Evolutionary conservation across 2,113 vertebrate species (phyloP), one percentile per base, ranked within the genome.

Genomic region (Pseudorectes ferrugineus): DNA sequence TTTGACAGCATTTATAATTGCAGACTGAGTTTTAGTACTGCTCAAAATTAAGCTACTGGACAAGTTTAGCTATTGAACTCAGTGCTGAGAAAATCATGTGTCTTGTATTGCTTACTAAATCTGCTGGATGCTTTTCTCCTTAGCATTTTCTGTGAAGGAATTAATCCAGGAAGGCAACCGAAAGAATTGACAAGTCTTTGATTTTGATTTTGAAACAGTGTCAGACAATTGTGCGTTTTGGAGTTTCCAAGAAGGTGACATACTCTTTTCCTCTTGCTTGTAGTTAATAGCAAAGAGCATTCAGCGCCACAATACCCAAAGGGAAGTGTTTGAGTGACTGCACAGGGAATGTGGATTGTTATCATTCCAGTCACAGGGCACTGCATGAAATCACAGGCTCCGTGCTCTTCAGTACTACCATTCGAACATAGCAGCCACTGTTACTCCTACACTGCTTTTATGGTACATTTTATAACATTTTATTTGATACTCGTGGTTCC

Each of bases 341-440:
- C 71, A 40, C 62, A 55, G 85, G 92, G 88, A 79, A 82, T 67
- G 85, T 89, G 85, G 59, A 84, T 95, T 92, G 85, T 95, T 96
- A 86, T 85, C 79, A 93, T 96, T 96, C 95, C 89, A 95, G 85
- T 95, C 95, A 95, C 93, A 95, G 93, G 94, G 81, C 46, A 48
- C 72, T 91, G 91, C 62, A 54, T 7, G 82, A 82, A 89, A 94
- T 94, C 89, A 85, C 78, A 61, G 77, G 35, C 89, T 94, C 65
- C 70, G 73, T 75, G 74, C 57, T 95, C 77, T 54, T 92, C 91
- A 76, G 33, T 82, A 24, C 79, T 91, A 80, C 83, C 73, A 77
- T 77, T 82, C 18, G 66, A 96, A 91, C 11, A 1, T 31, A 72
- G 93, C 79, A 95, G 88, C 57, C 70, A 61, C 77, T 61, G 66